Conservation (phyloP, 2,888 invertebrate genomes). For the Neelides folsomi region DNA sequence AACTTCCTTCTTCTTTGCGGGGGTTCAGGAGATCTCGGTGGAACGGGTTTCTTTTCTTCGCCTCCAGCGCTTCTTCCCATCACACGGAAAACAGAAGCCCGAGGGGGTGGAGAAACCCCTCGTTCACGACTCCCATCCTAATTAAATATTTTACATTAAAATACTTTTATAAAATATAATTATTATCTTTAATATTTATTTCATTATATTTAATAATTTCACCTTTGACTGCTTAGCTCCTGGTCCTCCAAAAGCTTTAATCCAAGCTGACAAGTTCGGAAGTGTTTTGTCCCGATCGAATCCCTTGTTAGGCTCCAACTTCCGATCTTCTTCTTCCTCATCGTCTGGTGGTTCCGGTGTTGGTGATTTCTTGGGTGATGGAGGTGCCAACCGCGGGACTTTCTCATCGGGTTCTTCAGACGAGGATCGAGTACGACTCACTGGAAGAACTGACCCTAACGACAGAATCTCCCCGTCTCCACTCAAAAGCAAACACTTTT, state of each 20-base stretch:
- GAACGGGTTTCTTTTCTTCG: neutral
- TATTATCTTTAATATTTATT: no score
- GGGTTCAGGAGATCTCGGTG: conserved; percentile 9
- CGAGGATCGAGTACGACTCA: no score
- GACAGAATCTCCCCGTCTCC: no score
- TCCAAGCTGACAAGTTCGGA: conserved; percentile 81
- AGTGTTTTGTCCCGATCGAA: conserved; percentile 54
- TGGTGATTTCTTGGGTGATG: no score
- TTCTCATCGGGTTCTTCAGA: no score
- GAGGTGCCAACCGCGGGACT: no score
- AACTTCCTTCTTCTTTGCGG: conserved; percentile 57
- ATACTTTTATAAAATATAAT: no score
- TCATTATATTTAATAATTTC: no score
- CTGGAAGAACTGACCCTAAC: no score
- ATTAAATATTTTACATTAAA: no score
- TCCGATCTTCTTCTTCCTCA: conserved; percentile 32
- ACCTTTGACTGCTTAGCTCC: conserved; percentile 51
- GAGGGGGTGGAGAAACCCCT: conserved; percentile 2
- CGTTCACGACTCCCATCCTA: no score
- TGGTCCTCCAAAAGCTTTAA: conserved; percentile 79
- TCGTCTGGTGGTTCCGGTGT: conserved; percentile 10
- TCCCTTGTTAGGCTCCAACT: conserved; percentile 38
- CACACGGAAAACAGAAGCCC: conserved; percentile 38
- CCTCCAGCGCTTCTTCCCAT: conserved; percentile 28
- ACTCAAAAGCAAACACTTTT: no score